Evolutionary conservation across 2,888 invertebrate genomes (phyloP).

Genomic region (Calameuta pallipes): DNA sequence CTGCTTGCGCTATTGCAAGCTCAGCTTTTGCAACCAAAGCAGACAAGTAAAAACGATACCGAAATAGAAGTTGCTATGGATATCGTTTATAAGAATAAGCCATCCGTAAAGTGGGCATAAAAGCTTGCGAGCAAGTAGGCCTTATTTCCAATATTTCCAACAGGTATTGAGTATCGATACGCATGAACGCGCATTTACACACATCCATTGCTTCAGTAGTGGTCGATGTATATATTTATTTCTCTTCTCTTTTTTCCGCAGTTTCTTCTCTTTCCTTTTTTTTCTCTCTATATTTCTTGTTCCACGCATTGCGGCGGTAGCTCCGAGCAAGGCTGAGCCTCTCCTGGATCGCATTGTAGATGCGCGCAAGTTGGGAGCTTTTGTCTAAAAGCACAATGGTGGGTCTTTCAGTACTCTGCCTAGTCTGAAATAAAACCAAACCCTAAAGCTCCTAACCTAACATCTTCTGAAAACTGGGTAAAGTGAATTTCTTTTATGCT

Average conservation of each 20-base stretch:
- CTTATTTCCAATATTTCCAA: constrained; percentile 54
- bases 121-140: constrained; percentile 42
- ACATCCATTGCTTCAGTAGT: neutral
- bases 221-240: neutral
- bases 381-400: constrained; percentile 45
- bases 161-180: constrained; percentile 22
- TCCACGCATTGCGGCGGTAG: neutral
- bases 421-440: neutral
- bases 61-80: neutral
- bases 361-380: constrained; percentile 32
- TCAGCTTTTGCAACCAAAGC: neutral
- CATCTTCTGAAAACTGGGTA: neutral
- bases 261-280: neutral
- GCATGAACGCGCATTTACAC: neutral
- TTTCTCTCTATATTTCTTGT: neutral
- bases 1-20: neutral
- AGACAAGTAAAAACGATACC: neutral
- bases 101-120: neutral
- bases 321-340: neutral
- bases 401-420: neutral
- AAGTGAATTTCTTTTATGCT: neutral
- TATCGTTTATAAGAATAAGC: neutral
- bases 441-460: neutral
- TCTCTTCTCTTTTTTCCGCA: neutral
- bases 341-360: constrained; percentile 26